phyloP scores from a whole-genome alignment of 2,113 vertebrate species.

The Vicugna pacos region DNA sequence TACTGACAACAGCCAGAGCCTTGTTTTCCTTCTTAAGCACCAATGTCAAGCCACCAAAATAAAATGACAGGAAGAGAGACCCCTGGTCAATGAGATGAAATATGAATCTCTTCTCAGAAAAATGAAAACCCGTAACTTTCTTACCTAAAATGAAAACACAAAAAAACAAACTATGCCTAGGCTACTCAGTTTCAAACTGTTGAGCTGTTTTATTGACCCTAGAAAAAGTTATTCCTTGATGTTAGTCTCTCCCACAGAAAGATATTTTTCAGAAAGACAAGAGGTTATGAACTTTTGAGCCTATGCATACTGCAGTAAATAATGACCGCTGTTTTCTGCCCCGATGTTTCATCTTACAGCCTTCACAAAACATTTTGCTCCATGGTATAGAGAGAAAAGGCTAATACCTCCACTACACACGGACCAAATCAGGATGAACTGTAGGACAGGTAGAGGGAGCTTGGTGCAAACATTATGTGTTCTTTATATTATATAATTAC shows the following conservation, averaged over 20 bases:
- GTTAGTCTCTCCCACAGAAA: background rate
- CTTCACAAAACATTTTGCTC: conserved; percentile 26
- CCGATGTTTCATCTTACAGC: background rate
- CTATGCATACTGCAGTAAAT: conserved; percentile 14
- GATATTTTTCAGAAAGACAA: conserved; percentile 49
- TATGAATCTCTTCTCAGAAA: background rate
- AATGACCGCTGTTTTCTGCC: background rate
- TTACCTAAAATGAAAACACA: background rate
- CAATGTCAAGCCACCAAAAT: background rate
- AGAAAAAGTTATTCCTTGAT: background rate
- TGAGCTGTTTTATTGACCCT: background rate
- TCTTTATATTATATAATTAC: background rate
- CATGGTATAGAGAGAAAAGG: background rate
- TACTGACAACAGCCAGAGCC: background rate
- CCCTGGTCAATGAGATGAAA: background rate
- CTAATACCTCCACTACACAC: background rate
- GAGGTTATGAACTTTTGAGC: conserved; percentile 9
- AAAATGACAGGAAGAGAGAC: background rate
- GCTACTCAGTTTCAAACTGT: background rate
- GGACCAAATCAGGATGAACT: background rate
- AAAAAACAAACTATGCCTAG: background rate
- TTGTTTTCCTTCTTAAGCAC: background rate
- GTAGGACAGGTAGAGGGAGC: background rate
- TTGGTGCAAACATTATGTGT: background rate
- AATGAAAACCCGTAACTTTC: background rate